Evolutionary conservation across 2,888 invertebrate species (phyloP).

Genomic region (Spisula subtruncata): DNA sequence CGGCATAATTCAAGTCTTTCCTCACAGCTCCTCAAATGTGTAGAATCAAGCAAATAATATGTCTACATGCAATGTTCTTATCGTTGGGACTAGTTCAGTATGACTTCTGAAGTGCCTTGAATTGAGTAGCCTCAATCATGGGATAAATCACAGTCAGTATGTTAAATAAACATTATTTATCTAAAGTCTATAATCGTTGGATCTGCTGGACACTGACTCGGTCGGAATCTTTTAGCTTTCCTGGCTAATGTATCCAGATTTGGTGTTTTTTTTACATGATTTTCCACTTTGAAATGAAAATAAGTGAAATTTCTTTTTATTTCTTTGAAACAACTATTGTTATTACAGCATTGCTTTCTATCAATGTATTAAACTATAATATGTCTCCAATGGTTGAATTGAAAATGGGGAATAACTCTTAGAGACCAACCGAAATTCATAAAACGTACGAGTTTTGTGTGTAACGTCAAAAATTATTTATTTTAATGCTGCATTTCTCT

Average conservation of each 20-base stretch:
- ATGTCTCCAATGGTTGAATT: no score
- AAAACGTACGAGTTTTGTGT: no score
- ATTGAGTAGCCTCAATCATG: background rate
- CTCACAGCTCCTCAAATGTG: no score
- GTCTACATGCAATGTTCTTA: background rate
- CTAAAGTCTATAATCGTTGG: background rate
- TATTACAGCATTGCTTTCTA: no score
- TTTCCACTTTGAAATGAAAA: no score
- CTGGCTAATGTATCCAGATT: background rate
- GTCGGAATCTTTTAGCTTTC: slow-evolving; percentile 26
- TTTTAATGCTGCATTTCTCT: no score
- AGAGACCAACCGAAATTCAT: no score
- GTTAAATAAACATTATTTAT: background rate
- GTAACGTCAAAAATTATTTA: no score
- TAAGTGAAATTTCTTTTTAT: background rate
- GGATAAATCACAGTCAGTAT: background rate
- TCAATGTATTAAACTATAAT: no score
- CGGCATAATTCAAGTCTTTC: no score
- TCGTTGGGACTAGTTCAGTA: background rate
- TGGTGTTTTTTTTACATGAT: background rate
- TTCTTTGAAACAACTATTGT: background rate
- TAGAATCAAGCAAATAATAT: background rate
- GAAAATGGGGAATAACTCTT: no score
- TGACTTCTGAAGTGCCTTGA: no score
- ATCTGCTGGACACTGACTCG: slow-evolving; percentile 18